A percentile compares a stretch with the other conserved stretches of the same genome.
phyloP scores from a whole-genome alignment of 1,140 invertebrate species.

The Drosophila tristis region DNA sequence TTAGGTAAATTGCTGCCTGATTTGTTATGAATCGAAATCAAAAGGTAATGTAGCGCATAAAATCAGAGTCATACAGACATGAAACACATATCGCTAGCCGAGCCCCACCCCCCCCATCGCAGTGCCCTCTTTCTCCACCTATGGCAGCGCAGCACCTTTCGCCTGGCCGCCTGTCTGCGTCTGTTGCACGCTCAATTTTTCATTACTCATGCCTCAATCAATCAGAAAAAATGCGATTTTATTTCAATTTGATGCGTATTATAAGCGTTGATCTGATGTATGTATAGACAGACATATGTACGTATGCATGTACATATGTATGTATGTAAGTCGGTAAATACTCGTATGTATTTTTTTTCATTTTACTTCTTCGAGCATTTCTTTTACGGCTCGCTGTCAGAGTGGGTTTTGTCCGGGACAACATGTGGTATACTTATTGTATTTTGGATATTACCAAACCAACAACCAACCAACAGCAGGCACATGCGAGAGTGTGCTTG shows the following conservation, averaged over 20 bases:
- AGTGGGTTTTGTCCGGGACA: conserved; percentile 33
- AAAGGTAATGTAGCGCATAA: conserved; percentile 82
- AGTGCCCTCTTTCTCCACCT: neutral
- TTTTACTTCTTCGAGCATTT: conserved; percentile 56
- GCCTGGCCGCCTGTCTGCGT: conserved; percentile 41
- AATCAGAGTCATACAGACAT: conserved; percentile 81
- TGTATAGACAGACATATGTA: neutral
- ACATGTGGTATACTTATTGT: conserved; percentile 72
- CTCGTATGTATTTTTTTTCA: neutral
- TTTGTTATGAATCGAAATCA: conserved; percentile 80
- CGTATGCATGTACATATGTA: neutral
- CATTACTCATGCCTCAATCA: conserved; percentile 83
- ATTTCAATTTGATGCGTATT: conserved; percentile 82
- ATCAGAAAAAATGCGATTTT: conserved; percentile 81
- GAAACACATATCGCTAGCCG: conserved; percentile 63
- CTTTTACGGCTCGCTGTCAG: conserved; percentile 63
- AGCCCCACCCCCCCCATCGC: neutral
- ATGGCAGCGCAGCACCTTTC: neutral
- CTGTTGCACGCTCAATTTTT: conserved; percentile 75
- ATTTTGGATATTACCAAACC: conserved; percentile 64
- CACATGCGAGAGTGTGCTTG: conserved; percentile 8
- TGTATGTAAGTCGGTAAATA: neutral
- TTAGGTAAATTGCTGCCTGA: conserved; percentile 77
- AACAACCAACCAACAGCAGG: conserved; percentile 5
- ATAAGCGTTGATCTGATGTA: conserved; percentile 72